Conservation (phyloP, 1,140 invertebrate species). For the Euschistus heros region DNA sequence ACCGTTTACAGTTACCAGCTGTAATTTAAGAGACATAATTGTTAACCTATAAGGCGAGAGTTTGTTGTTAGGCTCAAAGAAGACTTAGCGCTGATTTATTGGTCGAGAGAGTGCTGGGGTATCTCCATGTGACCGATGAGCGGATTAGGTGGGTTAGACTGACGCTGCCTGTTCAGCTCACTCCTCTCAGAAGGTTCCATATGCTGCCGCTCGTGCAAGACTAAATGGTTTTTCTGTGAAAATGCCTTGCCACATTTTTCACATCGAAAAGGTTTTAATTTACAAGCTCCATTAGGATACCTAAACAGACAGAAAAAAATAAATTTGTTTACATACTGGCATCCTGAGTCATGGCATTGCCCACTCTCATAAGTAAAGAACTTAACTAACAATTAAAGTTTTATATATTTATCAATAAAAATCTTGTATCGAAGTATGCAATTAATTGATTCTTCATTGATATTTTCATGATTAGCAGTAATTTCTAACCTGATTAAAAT, state of each 20-base stretch:
- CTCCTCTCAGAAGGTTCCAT: conserved; percentile 43
- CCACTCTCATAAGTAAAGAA: too few relatives aligned
- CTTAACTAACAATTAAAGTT: too few relatives aligned
- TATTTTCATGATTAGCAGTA: too few relatives aligned
- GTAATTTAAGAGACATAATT: too few relatives aligned
- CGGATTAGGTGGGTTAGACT: background rate
- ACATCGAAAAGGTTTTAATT: conserved; percentile 67
- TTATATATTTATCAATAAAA: too few relatives aligned
- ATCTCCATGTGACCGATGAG: conserved; percentile 10
- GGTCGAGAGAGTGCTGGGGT: background rate
- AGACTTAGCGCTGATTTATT: background rate
- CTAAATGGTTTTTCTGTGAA: conserved; percentile 72
- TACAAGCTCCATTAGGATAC: conserved; percentile 67
- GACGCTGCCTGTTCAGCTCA: conserved; percentile 22
- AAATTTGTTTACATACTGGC: background rate
- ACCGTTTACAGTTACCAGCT: too few relatives aligned
- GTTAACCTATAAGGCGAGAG: too few relatives aligned
- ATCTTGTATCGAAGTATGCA: too few relatives aligned
- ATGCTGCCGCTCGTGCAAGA: conserved; percentile 68
- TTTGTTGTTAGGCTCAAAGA: too few relatives aligned
- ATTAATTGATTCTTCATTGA: too few relatives aligned
- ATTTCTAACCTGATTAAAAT: too few relatives aligned
- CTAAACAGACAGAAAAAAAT: conserved; percentile 31
- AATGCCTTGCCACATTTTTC: conserved; percentile 76
- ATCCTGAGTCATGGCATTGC: too few relatives aligned